Evolutionary conservation across 1,140 invertebrate species (phyloP), one percentile per base, ranked within the genome.

Genomic region (Bombus breviceps): DNA sequence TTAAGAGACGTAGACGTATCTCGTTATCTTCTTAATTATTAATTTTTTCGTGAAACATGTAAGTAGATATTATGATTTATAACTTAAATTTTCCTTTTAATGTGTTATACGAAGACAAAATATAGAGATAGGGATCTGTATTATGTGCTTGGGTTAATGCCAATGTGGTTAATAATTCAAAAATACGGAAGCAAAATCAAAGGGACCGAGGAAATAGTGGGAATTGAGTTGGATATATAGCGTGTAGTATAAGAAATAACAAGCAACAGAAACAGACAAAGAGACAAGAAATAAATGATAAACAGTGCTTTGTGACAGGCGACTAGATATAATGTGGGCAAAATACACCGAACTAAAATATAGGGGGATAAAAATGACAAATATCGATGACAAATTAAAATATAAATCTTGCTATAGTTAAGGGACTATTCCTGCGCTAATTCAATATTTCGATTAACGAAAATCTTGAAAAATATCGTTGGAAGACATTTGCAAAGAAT

Each of bases 121-220:
- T 5, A 9, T 37, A 15, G n/a, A 25, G 25, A 71, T 12, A 28
- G 4, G 25, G 25, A 39, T 28, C 68, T 39, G 2, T 28, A 3
- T 28, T 6, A 28, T 34, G 25, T 1, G 37, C 10, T 71, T 71
- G 68, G 68, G 12, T 12, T 13, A 13, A 71, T 39, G 68, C 68
- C 68, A 71, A 6, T 71, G 25, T 6, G 68, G 39, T 71, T 39
- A 71, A 71, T 71, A 71, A 71, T 71, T 71, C 37, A 71, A 71
- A 71, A 71, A 71, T 71, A 71, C 25, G 37, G 4, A 12, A 25
- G 68, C 37, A 13, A 39, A 71, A 71, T 68, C 66, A 10, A 68
- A 68, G 66, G 18, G 18, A 37, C 0, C 18, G 22, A 22, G 32
- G 32, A 34, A 69, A 39, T 25, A 28, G 68, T 66, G 15, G 5